Base-by-base conservation (phyloP, 1,140 invertebrate species). In the Danaus melanippus region DNA sequence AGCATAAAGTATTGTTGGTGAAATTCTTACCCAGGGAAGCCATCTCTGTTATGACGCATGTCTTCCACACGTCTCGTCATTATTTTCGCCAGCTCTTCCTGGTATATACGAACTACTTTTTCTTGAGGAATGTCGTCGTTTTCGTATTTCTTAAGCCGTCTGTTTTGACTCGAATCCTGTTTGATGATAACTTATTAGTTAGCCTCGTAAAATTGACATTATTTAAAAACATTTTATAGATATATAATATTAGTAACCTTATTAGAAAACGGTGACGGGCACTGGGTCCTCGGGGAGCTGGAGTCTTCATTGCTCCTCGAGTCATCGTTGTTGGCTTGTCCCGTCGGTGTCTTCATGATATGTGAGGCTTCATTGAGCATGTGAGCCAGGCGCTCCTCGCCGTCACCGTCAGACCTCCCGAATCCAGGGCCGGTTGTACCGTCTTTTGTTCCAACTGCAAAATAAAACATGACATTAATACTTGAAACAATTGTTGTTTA, bases 61-160 rank as follows among this genome's bases (percentile, higher is more conserved):
- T 93, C 93, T 12, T 93, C 92, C 15, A 93, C 89, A 56, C 92
- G 86, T 67, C 92, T 88, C 39, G 93, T 93, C 92, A 97, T 96
- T 11, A 99, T 90, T 79, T 98, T 98, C 45, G 95, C 93, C 43
- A 98, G 87, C 76, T 98, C 96, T 79, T 98, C 97, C 69, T 99
- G 96, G 79, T 99, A 99, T 70, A 99, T 97, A 72, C 96, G 91
- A 10, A 96, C 93, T 66, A 99, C 96, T 87, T 99, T 98, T 76
- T 99, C 98, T 85, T 98, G 97, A 46, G 97, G 93, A 86, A 98
- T 95, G 87, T 98, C 96, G 78, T 97, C 96, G 78, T 97, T 96
- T 83, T 96, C 93, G 76, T 95, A 94, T 71, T 96, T 94, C 69
- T 94, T 92, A 56, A 95, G 86, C 82, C 93, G 90, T 80, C 93